phyloP scores from a whole-genome alignment of 2,888 invertebrate genomes.

The Empis livida region DNA sequence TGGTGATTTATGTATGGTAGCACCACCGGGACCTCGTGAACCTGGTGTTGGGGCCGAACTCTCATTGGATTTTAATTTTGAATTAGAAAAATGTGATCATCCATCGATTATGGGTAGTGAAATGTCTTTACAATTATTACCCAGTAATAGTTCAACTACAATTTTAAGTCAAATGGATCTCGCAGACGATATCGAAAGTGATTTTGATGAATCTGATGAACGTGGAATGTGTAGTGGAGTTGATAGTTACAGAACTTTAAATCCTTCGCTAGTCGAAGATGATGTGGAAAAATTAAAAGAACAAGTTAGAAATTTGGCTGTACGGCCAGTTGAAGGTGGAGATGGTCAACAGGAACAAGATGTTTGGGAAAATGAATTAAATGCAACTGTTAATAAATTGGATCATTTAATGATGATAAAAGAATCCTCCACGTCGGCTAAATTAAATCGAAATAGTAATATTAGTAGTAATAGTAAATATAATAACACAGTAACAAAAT shows the following conservation, averaged over 20 bases:
- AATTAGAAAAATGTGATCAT: constrained; percentile 42
- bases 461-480: constrained; percentile 14
- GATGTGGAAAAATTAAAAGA: constrained; percentile 53
- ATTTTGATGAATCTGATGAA: constrained; percentile 19
- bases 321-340: constrained; percentile 59
- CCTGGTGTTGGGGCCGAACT: constrained; percentile 67
- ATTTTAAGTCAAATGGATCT: constrained; percentile 10
- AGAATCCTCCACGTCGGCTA: constrained; percentile 27
- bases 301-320: constrained; percentile 57
- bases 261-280: constrained; percentile 36
- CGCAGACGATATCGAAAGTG: constrained; percentile 16
- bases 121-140: constrained; percentile 26
- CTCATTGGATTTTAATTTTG: constrained; percentile 40
- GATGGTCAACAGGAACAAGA: constrained; percentile 48
- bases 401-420: constrained; percentile 58
- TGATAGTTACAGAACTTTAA: constrained; percentile 10
- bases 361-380: constrained; percentile 63
- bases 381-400: constrained; percentile 63
- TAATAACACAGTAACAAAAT: constrained; percentile 6
- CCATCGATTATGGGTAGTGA: constrained; percentile 40
- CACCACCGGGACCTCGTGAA: constrained; percentile 38
- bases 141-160: constrained; percentile 12
- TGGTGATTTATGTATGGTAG: constrained; percentile 20
- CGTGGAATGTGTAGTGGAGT: constrained; percentile 12
- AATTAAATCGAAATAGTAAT: constrained; percentile 15